phyloP scores from a whole-genome alignment of 2,113 vertebrate genomes.

The Ursus arctos region DNA sequence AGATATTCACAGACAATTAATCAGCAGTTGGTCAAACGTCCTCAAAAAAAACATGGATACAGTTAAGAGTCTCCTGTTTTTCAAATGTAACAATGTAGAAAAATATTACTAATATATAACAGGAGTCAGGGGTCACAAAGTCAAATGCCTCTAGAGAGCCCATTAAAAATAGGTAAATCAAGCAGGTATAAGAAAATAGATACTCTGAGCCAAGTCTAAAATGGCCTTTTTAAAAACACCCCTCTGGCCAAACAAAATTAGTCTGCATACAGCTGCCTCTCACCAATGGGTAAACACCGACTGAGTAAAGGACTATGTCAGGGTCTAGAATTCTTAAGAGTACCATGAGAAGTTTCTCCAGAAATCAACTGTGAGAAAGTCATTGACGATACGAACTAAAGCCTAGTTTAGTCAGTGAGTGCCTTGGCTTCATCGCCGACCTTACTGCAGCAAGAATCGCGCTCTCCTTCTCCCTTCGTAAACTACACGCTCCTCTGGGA shows the following conservation, averaged over 20 bases:
- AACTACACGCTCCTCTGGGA: background rate
- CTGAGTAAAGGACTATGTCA: background rate
- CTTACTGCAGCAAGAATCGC: background rate
- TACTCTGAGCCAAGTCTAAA: background rate
- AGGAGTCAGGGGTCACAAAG: background rate
- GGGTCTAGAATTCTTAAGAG: background rate
- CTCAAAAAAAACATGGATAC: conserved; percentile 6
- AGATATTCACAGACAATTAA: conserved; percentile 52
- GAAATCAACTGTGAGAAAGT: background rate
- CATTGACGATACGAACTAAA: background rate
- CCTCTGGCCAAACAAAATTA: background rate
- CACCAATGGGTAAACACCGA: background rate
- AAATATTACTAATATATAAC: conserved; percentile 10
- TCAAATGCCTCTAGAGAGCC: background rate
- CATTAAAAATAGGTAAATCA: background rate
- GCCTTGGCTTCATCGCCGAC: background rate
- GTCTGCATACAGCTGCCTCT: background rate
- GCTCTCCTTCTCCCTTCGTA: background rate
- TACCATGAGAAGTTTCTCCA: background rate
- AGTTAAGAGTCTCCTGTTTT: conserved; percentile 53
- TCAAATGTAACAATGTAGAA: background rate
- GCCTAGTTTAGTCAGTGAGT: background rate
- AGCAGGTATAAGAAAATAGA: background rate
- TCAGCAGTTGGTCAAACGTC: conserved; percentile 45
- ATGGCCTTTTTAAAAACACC: background rate